Base-by-base conservation (phyloP, 2,797 vertebrate species). In the Onychomys leucogaster region DNA sequence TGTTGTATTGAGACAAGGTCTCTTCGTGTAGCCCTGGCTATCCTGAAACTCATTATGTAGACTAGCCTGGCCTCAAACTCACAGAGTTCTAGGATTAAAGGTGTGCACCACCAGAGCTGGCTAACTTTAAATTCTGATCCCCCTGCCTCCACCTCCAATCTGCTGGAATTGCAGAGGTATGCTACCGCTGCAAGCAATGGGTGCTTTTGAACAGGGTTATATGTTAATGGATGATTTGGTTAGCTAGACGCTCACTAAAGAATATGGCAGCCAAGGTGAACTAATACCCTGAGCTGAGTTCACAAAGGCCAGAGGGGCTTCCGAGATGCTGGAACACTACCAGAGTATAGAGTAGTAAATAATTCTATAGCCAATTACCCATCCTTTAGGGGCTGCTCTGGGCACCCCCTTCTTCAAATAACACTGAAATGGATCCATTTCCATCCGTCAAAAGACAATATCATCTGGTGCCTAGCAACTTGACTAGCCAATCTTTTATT, bases 341-440 rank as follows among this genome's bases (percentile, higher is more conserved):
- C 41, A 23, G 41, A 49, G 63, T 46, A 34, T 8, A 84, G 82
- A 34, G 34, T n/a, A 21, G 21, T 86, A 25, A 65, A 69, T n/a
- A 67, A 49, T 37, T n/a, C 43, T 17, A 12, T 27, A 32, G 63
- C 46, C 63, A 86, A 13, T 19, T 25, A 52, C 43, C 57, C 21
- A 21, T 29, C 27, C 5, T 61, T 63, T 81, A 63, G 59, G 37
- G 63, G 65, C 14, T 16, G 52, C 13, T 29, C 61, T 63, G 69
- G 29, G 52, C 67, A 81, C 37, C 43, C 90, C 41, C 63, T 69
- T 67, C 71, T 94, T 71, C n/a, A 89, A 89, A 90, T 23, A 84
- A 96, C 81, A 88, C 65, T 17, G 80, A 96, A 96, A 89, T 43
- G 83, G 89, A 93, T 76, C n/a, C 37, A 37, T 82, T 94, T 95